Evolutionary conservation across 2,888 invertebrate genomes (phyloP), one percentile per base, ranked within the genome.

Genomic region (Drosophila lutescens): DNA sequence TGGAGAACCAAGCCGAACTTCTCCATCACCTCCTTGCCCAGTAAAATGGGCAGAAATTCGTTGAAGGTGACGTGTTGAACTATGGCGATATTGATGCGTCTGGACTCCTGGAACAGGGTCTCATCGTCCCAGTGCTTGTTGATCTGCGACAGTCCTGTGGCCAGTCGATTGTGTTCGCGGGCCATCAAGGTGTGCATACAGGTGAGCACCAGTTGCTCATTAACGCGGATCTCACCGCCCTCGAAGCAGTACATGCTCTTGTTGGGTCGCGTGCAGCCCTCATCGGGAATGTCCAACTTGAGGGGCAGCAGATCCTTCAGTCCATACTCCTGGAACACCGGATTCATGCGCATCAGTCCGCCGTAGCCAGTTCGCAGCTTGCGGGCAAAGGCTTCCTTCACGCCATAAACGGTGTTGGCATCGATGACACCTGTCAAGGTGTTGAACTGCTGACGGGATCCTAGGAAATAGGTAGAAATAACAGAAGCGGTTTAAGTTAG

Each of bases 71-170:
- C 95, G 89, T 98, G 97, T 90, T 98, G 97, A 65, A 98, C 96
- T 91, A 96, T 95, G 4, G 97, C 97, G 60, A 97, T 96, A 79
- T 95, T 95, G 84, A 98, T 96, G 57, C 97, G 94, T 75, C 97
- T 93, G 0, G 97, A 93, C 93, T 97, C 97, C 93, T 98, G 98
- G 93, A 95, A 98, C 0, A 98, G 92, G 0, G 96, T 97, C 92
- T 98, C 98, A 87, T 98, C 98, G 88, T 97, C 97, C 98, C 98
- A 98, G 91, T 97, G 97, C 0, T 97, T 97, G 92, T 98, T 98
- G 6, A 98, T 94, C 54, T 94, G 94, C 0, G 95, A 94, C 41
- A 98, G 92, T 7, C 93, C 95, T 56, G 94, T 94, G 0, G 98
- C 98, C 0, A 97, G 92, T 67, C 97, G 93, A 92, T 98, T 98